Conservation (phyloP, 2,113 vertebrate genomes). For the Tricholaema leucomelas region DNA sequence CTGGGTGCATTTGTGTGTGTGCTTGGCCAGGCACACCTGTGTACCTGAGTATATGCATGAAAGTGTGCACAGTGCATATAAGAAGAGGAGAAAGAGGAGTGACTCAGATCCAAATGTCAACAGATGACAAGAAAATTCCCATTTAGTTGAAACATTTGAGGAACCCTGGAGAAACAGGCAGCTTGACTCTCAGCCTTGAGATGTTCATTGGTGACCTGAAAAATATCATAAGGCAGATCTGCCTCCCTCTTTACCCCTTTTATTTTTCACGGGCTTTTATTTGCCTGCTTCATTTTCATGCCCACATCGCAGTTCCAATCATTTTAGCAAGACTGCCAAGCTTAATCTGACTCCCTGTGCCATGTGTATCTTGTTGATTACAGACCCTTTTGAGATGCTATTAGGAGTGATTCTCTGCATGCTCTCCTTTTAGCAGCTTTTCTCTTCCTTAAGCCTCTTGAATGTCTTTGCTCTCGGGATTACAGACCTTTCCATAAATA, state of each 20-base stretch:
- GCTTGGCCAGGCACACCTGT: accelerated
- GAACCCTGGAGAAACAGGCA: neutral
- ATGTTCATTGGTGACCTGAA: constrained; percentile 37
- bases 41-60: no score
- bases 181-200: constrained; percentile 33
- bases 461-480: constrained; percentile 55
- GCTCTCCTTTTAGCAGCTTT: constrained; percentile 67
- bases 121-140: constrained; percentile 46
- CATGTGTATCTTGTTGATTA: constrained; percentile 63
- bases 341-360: constrained; percentile 59
- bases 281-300: constrained; percentile 46
- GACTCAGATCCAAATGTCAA: neutral
- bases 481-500: constrained; percentile 55
- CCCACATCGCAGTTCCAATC: constrained; percentile 6
- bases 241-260: neutral
- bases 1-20: accelerated
- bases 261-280: constrained; percentile 34
- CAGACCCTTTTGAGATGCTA: constrained; percentile 63
- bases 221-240: constrained; percentile 24
- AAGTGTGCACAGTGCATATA: neutral
- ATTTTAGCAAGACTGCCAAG: neutral
- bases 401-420: constrained; percentile 57
- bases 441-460: constrained; percentile 56
- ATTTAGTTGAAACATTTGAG: neutral
- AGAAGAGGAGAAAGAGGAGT: neutral